Evolutionary conservation across 2,797 vertebrate genomes (phyloP).

Genomic region (Oceanodroma leucorhoa): DNA sequence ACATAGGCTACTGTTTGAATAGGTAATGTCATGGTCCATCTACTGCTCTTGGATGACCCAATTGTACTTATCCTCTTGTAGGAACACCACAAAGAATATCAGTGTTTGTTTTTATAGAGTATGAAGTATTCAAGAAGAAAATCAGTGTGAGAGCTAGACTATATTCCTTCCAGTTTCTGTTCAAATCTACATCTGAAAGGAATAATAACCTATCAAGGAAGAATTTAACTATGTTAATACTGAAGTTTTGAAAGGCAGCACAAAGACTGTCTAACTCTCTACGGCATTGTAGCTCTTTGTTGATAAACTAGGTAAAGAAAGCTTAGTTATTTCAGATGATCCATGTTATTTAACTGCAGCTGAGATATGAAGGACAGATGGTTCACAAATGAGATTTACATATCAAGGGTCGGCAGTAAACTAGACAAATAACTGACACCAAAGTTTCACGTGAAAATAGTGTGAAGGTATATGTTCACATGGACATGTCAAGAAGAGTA

Average conservation of each 20-base stretch:
- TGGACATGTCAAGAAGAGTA: not conserved
- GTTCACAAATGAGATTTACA: not conserved
- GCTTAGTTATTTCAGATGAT: not conserved
- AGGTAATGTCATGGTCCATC: conserved; percentile 67
- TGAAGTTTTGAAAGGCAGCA: conserved; percentile 8
- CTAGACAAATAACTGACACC: not conserved
- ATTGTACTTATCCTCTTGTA: conserved; percentile 32
- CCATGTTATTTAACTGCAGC: not conserved
- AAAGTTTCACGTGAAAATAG: not conserved
- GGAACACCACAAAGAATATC: conserved; percentile 43
- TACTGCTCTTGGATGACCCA: conserved; percentile 60
- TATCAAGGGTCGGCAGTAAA: not conserved
- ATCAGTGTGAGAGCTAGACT: not conserved
- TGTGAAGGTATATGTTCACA: not conserved
- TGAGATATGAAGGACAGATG: not conserved
- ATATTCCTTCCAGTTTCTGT: not conserved
- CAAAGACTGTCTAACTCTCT: not conserved
- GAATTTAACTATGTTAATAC: not conserved
- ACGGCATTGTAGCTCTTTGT: not conserved
- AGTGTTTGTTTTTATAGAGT: conserved; percentile 13
- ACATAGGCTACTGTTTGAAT: conserved; percentile 57
- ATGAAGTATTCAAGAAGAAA: conserved; percentile 32
- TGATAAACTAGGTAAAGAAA: not conserved
- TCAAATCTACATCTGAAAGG: not conserved
- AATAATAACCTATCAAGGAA: not conserved